Conservation (phyloP, 2,888 invertebrate genomes). For the Nasonia oneida region DNA sequence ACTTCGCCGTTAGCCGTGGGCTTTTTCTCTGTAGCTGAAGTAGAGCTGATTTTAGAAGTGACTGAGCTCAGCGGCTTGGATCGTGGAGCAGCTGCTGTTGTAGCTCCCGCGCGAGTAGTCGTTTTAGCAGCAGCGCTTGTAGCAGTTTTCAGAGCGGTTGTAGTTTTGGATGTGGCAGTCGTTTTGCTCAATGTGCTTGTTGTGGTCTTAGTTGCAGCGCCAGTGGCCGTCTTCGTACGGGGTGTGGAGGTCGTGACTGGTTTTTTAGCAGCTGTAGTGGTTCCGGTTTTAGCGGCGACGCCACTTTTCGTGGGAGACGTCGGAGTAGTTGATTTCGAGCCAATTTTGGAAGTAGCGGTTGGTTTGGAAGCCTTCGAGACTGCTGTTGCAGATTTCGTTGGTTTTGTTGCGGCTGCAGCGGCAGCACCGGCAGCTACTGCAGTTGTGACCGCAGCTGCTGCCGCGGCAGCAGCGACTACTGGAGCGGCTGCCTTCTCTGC, state of each 20-base stretch:
- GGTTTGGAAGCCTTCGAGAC: constrained; percentile 57
- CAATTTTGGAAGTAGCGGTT: constrained; percentile 49
- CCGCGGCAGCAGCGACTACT: constrained; percentile 59
- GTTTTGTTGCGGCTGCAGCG: constrained; percentile 68
- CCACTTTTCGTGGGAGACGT: constrained; percentile 65
- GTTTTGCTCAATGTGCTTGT: constrained; percentile 60
- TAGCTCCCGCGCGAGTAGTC: constrained; percentile 61
- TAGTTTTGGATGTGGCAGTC: constrained; percentile 62
- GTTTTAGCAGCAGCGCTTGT: constrained; percentile 64
- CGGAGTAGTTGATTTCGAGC: constrained; percentile 56
- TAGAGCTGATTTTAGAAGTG: constrained; percentile 63
- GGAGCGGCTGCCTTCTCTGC: constrained; percentile 62
- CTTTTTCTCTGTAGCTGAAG: constrained; percentile 79
- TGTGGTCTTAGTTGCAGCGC: constrained; percentile 63
- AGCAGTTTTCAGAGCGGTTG: constrained; percentile 58
- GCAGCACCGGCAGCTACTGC: constrained; percentile 66
- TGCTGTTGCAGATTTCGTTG: constrained; percentile 59
- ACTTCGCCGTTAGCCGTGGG: constrained; percentile 82
- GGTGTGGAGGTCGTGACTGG: constrained; percentile 63
- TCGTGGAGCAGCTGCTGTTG: constrained; percentile 62
- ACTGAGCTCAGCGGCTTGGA: constrained; percentile 55
- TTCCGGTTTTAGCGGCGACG: constrained; percentile 47
- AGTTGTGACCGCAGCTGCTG: constrained; percentile 68
- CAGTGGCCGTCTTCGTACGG: constrained; percentile 62
- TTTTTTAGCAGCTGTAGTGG: constrained; percentile 64